Evolutionary conservation across 2,113 vertebrate genomes (phyloP), one percentile per base, ranked within the genome.

Genomic region (Actenoides lindsayi): DNA sequence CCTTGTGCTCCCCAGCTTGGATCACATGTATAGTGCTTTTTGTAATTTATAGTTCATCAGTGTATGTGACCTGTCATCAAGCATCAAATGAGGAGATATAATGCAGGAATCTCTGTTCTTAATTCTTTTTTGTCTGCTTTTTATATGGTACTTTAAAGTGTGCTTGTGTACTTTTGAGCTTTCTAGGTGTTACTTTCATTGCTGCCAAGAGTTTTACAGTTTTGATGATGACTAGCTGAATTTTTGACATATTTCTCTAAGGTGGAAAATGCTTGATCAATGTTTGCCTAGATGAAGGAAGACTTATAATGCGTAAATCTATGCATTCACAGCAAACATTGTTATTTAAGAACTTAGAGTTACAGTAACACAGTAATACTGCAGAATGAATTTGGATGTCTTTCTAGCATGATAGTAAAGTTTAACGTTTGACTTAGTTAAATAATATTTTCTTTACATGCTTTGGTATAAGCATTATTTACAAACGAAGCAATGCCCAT

Each of bases 321-420:
- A 54, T 46, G 53, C n/a, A 59, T 89, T 94, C 71, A 77, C 57
- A 71, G 35, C 17, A 85, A 90, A 81, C 33, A 62, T 0, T 3
- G 31, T 86, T 90, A 84, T 91, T 96, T 93, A 83, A 96, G 91
- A 96, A 74, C 67, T 96, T 96, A 23, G 88, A 92, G 79, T 57
- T 94, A 53, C 25, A 84, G 82, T 53, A 88, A 74, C 93, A 53
- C 25, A 84, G 79, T 51, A 88, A 74, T 75, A 95, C 68, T 93
- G 62, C 67, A 86, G 76, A 83, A 88, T 75, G 54, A 97, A 73
- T 9, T 24, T 74, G 28, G n/a, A 81, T 87, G 24, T 81, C 83
- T 94, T 97, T 93, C 65, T 83, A 89, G 62, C 14, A 63, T 63
- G n/a, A 39, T 37, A 88, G 53, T 81, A 51, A 83, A 53, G 28